Base-by-base conservation (phyloP, 2,888 invertebrate genomes). In the Oegoconia quadripuncta region DNA sequence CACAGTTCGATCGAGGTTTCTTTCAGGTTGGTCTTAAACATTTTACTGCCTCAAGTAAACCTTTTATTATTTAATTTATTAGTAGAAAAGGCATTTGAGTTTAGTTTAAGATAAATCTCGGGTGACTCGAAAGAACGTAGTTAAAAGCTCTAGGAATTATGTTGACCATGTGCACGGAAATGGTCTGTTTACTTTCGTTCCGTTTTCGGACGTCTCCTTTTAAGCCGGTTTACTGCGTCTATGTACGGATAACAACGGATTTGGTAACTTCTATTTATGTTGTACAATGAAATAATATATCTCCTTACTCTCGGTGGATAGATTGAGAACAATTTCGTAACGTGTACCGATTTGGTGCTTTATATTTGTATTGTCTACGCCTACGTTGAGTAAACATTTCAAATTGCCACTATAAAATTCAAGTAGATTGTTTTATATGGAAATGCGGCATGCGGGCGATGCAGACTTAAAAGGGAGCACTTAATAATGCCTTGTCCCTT, bases 191-290 rank as follows among this genome's bases (percentile, higher is more conserved):
- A 73, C 72, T 73, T 71, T 68, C 62, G 66, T 70, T 67, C 74
- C 74, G 64, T 68, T 71, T 76, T 77, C 64, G 74, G 73, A 64
- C 69, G 71, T 50, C 61, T 64, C 80, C 82, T 76, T 83, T 78
- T 73, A 74, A 60, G 80, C 60, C 44, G 50, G 66, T 76, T 74
- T 74, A 73, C 70, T 64, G 65, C 65, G 11, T 55, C 61, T 60
- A 54, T 59, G 55, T 67, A 63, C 61, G 60, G 67, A 59, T 67
- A 71, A 72, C 74, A 69, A 72, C 67, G 61, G 64, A 65, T 76
- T 76, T 72, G 71, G 77, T 74, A 78, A 74, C 67, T 40, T 53
- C 72, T 74, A 73, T 74, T 73, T 75, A 64, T 66, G 67, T 62
- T 57, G 49, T 45, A 76, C 68, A 74, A 72, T 70, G 54, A 63